Evolutionary conservation across 2,888 invertebrate genomes (phyloP).

Genomic region (Sabatieria punctata): DNA sequence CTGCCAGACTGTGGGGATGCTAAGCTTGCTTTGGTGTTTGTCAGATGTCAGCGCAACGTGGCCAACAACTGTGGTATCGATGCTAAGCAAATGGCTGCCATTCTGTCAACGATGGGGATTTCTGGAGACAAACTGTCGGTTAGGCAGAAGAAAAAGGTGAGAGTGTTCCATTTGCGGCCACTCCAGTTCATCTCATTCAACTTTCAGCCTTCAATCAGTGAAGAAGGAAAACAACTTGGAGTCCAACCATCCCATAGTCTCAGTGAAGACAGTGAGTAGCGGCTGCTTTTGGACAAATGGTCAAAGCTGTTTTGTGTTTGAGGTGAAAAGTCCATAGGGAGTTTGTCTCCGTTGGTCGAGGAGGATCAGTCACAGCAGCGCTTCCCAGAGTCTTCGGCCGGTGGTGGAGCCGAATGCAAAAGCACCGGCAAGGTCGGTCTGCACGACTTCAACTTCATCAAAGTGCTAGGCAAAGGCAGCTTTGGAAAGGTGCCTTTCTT

Average conservation of each 20-base stretch:
- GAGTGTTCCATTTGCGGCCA: not conserved
- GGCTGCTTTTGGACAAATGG: too few species aligned
- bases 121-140: slow-evolving; percentile 61
- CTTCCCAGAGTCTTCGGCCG: slow-evolving; percentile 1
- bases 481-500: slow-evolving; percentile 73
- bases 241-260: too few species aligned
- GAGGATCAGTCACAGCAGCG: slow-evolving; percentile 6
- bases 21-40: too few species aligned
- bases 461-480: slow-evolving; percentile 95
- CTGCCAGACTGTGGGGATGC: too few species aligned
- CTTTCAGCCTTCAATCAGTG: not conserved
- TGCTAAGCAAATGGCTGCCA: slow-evolving; percentile 84
- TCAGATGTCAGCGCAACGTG: slow-evolving; percentile 80
- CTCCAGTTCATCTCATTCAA: not conserved
- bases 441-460: slow-evolving; percentile 86
- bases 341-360: not conserved
- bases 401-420: too few species aligned
- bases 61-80: slow-evolving; percentile 98
- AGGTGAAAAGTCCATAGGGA: not conserved
- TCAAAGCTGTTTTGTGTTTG: not conserved
- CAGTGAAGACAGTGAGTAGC: too few species aligned
- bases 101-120: slow-evolving; percentile 75
- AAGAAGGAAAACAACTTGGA: too few species aligned
- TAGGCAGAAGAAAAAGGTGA: slow-evolving; percentile 33
- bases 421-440: slow-evolving; percentile 13